Evolutionary conservation across 2,888 invertebrate genomes (phyloP).

Genomic region (Drosophila kanekoi): DNA sequence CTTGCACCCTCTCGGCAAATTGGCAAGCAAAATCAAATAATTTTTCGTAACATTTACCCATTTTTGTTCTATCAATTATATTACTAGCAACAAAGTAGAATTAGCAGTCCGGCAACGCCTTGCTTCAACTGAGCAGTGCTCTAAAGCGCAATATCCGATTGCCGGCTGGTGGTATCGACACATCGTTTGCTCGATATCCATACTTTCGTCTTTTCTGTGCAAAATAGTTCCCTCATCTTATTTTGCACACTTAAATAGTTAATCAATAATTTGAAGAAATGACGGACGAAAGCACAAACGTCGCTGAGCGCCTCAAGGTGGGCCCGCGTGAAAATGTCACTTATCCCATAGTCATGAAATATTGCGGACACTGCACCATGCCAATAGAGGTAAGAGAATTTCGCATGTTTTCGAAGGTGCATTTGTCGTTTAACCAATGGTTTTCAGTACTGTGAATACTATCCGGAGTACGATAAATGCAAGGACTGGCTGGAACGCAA

Average conservation of each 20-base stretch:
- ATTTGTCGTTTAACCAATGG: neutral
- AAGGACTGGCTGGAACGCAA: constrained; percentile 98
- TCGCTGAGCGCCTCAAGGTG: constrained; percentile 86
- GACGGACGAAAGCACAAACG: constrained; percentile 87
- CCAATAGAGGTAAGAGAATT: constrained; percentile 91
- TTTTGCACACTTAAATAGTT: constrained; percentile 20
- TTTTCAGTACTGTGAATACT: constrained; percentile 97
- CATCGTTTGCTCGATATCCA: constrained; percentile 33
- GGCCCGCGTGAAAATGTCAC: constrained; percentile 90
- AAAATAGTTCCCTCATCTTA: constrained; percentile 12
- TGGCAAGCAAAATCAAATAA: neutral
- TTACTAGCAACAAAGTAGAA: neutral
- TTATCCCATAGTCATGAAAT: constrained; percentile 93
- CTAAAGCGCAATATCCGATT: neutral
- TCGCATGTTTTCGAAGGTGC: neutral
- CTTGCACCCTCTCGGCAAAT: neutral
- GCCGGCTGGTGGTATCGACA: constrained; percentile 5
- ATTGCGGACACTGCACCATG: constrained; percentile 97
- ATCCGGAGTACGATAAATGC: constrained; percentile 98
- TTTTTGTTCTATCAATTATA: neutral
- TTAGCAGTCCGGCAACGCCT: constrained; percentile 4
- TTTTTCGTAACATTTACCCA: neutral
- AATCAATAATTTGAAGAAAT: constrained; percentile 79
- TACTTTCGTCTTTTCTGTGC: constrained; percentile 13
- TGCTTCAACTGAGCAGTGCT: constrained; percentile 9